Evolutionary conservation across 2,888 invertebrate genomes (phyloP).

Genomic region (Drosophila birchii): DNA sequence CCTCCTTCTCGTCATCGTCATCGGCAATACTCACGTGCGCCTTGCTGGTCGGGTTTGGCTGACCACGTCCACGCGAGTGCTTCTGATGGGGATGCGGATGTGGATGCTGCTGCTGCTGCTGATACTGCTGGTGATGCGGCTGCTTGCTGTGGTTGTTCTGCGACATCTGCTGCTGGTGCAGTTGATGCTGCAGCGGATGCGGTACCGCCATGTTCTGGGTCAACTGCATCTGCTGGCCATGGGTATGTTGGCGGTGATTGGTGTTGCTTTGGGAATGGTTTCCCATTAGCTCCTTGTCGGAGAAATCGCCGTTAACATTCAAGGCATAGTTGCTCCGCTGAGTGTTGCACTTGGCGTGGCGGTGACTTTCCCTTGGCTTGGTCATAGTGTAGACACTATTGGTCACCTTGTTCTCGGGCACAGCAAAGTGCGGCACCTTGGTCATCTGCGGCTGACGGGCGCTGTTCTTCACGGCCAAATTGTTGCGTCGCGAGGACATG

Average conservation of each 20-base stretch:
- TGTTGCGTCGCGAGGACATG: conserved; percentile 46
- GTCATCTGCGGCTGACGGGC: conserved; percentile 44
- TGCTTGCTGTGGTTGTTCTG: conserved; percentile 16
- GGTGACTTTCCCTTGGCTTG: conserved; percentile 17
- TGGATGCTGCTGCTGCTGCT: conserved; percentile 8
- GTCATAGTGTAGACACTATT: conserved; percentile 17
- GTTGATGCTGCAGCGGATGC: conserved; percentile 62
- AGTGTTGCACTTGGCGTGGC: conserved; percentile 39
- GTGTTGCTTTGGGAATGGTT: neutral
- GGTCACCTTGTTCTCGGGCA: conserved; percentile 33
- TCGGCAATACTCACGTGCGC: conserved; percentile 38
- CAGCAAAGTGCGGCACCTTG: conserved; percentile 54
- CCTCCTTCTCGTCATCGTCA: conserved; percentile 67
- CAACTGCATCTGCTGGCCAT: conserved; percentile 26
- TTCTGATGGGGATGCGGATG: conserved; percentile 39
- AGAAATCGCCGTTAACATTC: conserved; percentile 15
- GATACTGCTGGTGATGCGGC: conserved; percentile 32
- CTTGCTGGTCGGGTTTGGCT: conserved; percentile 20
- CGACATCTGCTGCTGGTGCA: conserved; percentile 64
- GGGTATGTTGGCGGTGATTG: conserved; percentile 17
- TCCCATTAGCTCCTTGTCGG: conserved; percentile 57
- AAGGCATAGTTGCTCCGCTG: conserved; percentile 51
- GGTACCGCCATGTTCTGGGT: neutral
- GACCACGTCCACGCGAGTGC: conserved; percentile 37
- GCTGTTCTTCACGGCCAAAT: conserved; percentile 34